Evolutionary conservation across 64 coral and sea anemone genomes (phyloP).

Genomic region (Montipora cactus): DNA sequence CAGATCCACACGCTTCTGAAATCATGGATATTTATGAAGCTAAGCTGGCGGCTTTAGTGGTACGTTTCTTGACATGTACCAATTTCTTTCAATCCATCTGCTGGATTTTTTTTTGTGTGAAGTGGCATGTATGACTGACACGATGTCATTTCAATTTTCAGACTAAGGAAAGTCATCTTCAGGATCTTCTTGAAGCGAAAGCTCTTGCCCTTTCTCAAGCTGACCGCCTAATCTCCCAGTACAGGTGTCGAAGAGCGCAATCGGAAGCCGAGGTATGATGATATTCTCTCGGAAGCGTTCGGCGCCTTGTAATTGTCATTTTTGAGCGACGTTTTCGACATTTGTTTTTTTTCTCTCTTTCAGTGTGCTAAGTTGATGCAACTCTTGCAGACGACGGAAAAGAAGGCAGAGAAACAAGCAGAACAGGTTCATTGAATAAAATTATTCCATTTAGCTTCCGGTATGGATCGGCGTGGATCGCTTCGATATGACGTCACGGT

Average conservation of each 20-base stretch:
- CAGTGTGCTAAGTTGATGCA: constrained; percentile 94
- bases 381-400: constrained; percentile 89
- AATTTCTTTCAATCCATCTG: neutral
- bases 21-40: constrained; percentile 99
- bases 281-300: neutral
- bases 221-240: constrained; percentile 94
- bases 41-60: constrained; percentile 82
- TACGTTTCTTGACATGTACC: neutral
- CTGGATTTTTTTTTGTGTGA: neutral
- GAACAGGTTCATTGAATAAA: constrained; percentile 70
- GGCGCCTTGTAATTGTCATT: neutral
- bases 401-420: constrained; percentile 78
- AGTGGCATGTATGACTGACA: neutral
- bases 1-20: constrained; percentile 96
- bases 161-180: constrained; percentile 98
- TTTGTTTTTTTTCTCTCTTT: neutral
- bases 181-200: constrained; percentile 95
- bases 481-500: too few species aligned
- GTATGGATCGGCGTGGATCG: too few species aligned
- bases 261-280: constrained; percentile 90
- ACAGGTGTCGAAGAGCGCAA: constrained; percentile 93
- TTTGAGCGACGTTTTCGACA: too few species aligned
- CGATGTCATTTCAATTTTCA: neutral
- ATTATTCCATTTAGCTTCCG: neutral
- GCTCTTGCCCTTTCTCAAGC: constrained; percentile 89